Evolutionary conservation across 2,797 vertebrate genomes (phyloP).

Genomic region (Argyrosomus regius): DNA sequence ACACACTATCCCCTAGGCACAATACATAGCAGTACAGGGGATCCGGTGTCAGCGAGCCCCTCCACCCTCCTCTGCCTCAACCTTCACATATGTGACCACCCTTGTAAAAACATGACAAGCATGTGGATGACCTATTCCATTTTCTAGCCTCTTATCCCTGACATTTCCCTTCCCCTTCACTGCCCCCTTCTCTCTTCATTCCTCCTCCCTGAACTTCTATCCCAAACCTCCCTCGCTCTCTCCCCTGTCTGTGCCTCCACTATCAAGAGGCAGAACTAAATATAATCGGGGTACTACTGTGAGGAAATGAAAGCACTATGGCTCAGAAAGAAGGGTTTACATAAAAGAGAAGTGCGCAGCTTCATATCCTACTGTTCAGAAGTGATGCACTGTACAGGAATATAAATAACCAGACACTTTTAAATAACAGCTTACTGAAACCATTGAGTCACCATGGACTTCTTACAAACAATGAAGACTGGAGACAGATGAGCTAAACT

Average conservation of each 20-base stretch:
- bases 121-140: conserved; percentile 68
- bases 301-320: not conserved
- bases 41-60: conserved; percentile 50
- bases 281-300: conserved; percentile 60
- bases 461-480: not conserved
- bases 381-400: not conserved
- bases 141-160: conserved; percentile 73
- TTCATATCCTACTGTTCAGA: not conserved
- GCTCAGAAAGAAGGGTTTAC: conserved; percentile 1
- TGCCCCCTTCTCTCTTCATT: conserved; percentile 23
- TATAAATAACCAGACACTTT: not conserved
- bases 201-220: conserved; percentile 21
- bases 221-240: conserved; percentile 3
- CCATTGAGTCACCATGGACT: not conserved
- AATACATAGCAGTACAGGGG: conserved; percentile 26
- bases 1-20: conserved; percentile 23
- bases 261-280: conserved; percentile 78
- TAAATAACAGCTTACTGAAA: not conserved
- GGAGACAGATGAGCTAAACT: not conserved
- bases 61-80: conserved; percentile 11
- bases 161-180: conserved; percentile 73
- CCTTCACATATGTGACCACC: conserved; percentile 26
- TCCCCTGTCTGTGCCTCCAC: conserved; percentile 25
- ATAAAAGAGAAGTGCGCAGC: not conserved
- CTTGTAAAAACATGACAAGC: conserved; percentile 53